Evolutionary conservation across 1,140 invertebrate species (phyloP).

Genomic region (Trigoniulus corallinus): DNA sequence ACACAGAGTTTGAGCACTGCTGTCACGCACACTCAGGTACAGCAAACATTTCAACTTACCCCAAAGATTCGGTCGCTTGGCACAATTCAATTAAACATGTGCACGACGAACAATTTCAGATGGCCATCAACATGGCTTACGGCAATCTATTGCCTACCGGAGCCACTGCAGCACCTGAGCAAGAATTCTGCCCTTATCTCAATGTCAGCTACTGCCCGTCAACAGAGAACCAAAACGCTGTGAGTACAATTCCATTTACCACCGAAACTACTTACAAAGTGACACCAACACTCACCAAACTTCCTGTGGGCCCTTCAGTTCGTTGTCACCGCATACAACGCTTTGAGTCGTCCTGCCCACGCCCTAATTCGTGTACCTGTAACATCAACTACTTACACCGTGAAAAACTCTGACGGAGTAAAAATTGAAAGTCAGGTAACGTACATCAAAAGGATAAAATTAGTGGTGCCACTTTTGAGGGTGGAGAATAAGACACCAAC

Average conservation of each 20-base stretch:
- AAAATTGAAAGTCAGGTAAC: constrained; percentile 19
- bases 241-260: not conserved
- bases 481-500: constrained; percentile 8
- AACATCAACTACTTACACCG: constrained; percentile 16
- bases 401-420: constrained; percentile 17
- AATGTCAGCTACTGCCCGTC: constrained; percentile 29
- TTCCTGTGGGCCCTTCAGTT: constrained; percentile 22
- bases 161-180: constrained; percentile 9
- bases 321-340: constrained; percentile 29
- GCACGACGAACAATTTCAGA: no score
- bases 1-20: not conserved
- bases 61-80: no score
- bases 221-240: constrained; percentile 16
- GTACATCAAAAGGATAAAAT: no score
- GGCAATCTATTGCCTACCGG: not conserved
- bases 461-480: not conserved
- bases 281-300: no score
- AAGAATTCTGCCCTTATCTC: constrained; percentile 23
- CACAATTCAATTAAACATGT: no score
- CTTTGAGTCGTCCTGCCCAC: constrained; percentile 12
- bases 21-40: not conserved
- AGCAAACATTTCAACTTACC: no score
- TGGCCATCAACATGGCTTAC: not conserved
- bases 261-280: not conserved
- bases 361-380: not conserved